Evolutionary conservation across 2,797 vertebrate genomes (phyloP).

Genomic region (Bovichtus variegatus): DNA sequence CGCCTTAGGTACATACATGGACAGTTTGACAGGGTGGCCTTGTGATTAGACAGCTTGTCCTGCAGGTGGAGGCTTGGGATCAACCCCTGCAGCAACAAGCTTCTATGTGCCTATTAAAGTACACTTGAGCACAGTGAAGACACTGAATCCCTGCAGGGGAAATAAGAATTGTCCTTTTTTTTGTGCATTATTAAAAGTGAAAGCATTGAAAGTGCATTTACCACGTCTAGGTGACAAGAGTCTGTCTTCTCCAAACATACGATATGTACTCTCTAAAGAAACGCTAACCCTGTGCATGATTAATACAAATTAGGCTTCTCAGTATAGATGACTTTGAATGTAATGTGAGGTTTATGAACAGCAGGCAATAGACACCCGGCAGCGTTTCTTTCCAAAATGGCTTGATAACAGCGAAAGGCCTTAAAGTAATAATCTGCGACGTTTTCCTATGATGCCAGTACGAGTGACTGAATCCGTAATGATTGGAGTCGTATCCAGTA

Average conservation of each 20-base stretch:
- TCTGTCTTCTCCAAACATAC: not conserved
- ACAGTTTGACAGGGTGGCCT: conserved; percentile 45
- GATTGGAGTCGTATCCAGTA: not conserved
- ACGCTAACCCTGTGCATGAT: not conserved
- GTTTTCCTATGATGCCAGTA: not conserved
- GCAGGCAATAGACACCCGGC: not conserved
- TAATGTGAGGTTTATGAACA: not conserved
- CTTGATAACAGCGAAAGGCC: not conserved
- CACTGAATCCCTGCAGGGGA: conserved; percentile 25
- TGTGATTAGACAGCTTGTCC: conserved; percentile 45
- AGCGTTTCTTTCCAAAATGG: not conserved
- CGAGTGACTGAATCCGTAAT: no score
- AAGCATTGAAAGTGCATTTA: conserved; percentile 16
- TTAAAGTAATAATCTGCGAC: not conserved
- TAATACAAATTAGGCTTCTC: not conserved
- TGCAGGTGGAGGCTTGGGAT: conserved; percentile 43
- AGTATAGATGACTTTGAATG: not conserved
- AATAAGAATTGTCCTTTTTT: conserved; percentile 9
- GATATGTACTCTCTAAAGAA: not conserved
- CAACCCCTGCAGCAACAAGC: conserved; percentile 40
- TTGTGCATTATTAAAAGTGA: conserved; percentile 24
- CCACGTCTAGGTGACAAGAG: conserved; percentile 7
- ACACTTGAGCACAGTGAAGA: conserved; percentile 54
- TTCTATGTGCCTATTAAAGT: conserved; percentile 25
- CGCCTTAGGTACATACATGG: conserved; percentile 19